Conservation (phyloP, 2,113 vertebrate species). For the Mugil cephalus region DNA sequence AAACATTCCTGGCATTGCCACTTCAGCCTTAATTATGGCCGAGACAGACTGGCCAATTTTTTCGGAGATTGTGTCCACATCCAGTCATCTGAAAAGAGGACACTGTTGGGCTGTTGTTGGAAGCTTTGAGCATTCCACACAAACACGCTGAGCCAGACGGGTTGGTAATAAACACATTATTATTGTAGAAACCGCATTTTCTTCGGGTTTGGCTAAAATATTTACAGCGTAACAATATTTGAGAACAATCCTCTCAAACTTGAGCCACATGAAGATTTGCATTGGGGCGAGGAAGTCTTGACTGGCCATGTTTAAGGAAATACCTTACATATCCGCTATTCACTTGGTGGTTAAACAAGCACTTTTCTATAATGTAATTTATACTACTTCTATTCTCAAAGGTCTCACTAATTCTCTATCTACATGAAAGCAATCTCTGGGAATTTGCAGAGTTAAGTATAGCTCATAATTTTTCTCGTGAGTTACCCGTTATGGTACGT, state of each 20-base stretch:
- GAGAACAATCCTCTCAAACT: neutral
- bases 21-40: slow-evolving; percentile 79
- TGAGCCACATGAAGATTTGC: slow-evolving; percentile 8
- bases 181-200: slow-evolving; percentile 24
- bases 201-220: slow-evolving; percentile 8
- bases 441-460: slow-evolving; percentile 25
- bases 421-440: slow-evolving; percentile 31
- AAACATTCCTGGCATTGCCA: slow-evolving; percentile 80
- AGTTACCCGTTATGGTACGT: slow-evolving; percentile 41
- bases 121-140: slow-evolving; percentile 37
- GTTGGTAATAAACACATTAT: slow-evolving; percentile 39
- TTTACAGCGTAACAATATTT: neutral
- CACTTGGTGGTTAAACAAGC: neutral
- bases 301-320: neutral
- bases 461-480: slow-evolving; percentile 26
- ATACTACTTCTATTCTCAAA: neutral
- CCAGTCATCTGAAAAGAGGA: slow-evolving; percentile 74
- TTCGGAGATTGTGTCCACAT: slow-evolving; percentile 60
- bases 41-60: slow-evolving; percentile 64
- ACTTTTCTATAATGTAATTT: too few relatives aligned
- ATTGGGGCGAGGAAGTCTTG: neutral
- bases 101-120: slow-evolving; percentile 51
- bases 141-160: slow-evolving; percentile 54
- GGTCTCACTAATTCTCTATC: slow-evolving; percentile 8
- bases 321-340: neutral